These are phyloP conservation scores for Enchytraeus crypticus DNA, from an alignment of 2,888 invertebrate genomes.

Conservation along the genomic window DNA sequence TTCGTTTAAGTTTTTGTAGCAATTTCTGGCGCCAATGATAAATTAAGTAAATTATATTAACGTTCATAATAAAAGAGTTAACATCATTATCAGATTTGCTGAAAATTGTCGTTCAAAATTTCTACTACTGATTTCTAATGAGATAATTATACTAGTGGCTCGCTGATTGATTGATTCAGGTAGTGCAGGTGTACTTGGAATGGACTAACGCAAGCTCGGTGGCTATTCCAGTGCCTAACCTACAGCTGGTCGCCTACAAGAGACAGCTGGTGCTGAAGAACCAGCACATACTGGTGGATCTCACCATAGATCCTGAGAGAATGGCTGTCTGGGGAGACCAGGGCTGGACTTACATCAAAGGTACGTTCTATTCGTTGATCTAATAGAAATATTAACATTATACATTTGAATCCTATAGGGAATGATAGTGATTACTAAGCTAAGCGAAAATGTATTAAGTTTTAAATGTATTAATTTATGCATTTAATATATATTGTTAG, in stretches of 20 bases:
- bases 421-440: background rate
- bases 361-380: no score
- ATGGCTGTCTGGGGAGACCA: constrained; percentile 34
- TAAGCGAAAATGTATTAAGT: background rate
- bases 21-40: no score
- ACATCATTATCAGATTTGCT: no score
- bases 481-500: no score
- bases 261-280: constrained; percentile 10
- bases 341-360: constrained; percentile 16
- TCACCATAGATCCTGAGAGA: constrained; percentile 27
- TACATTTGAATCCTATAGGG: background rate
- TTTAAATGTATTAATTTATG: background rate
- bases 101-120: no score
- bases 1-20: no score
- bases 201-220: constrained; percentile 31
- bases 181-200: constrained; percentile 36
- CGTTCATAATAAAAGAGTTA: no score
- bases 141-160: no score
- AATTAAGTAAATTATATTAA: no score
- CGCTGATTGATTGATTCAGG: constrained; percentile 25
- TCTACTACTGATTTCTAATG: no score
- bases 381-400: background rate
- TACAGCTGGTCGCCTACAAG: constrained; percentile 33
- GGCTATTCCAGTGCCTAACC: constrained; percentile 29
- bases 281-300: constrained; percentile 12